Base-by-base conservation (phyloP, 2,888 invertebrate species). In the Ochlodes sylvanus region DNA sequence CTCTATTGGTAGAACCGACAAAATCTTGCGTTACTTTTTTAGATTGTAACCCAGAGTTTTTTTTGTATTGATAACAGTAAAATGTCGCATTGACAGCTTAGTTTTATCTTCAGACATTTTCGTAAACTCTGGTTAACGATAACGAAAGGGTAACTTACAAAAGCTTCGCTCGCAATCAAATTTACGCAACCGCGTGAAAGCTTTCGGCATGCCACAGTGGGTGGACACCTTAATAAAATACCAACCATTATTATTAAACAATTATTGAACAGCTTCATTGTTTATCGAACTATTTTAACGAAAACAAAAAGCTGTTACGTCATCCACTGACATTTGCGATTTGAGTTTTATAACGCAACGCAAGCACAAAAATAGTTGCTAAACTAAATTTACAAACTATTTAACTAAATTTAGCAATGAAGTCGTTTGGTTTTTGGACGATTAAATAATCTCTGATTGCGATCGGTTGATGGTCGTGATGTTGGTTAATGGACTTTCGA, bases 381-480 rank as follows among this genome's bases (percentile, higher is more conserved):
- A 42, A 55, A 63, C 55, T 7, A 63, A 14, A 55, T 63, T 55
- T 56, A 63, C 63, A 42, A 63, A 63, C 55, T 44, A 10, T 63
- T 55, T 54, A 55, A 63, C 63, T 55, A 62, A 62, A 44, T 62
- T 55, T 63, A 32, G 32, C 52, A 52, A 52, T 6, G 54, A 54
- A 54, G 41, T 44, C 27, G 42, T 17, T n/a, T 32, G 54, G 34
- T 55, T 63, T 63, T 63, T 44, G 17, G 38, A n/a, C 44, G 41
- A 55, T 63, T 63, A 63, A 63, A 63, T 63, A 63, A 63, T 63
- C 19, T 42, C 10, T 15, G 38, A 27, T 63, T 55, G 55, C 44
- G 55, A 63, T 63, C 21, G 19, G 32, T 1, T 41, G 54, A 21
- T 63, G 19, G 14, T 63, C 21, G 27, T 12, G 47, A 52, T 47